A percentile compares a stretch with the other conserved stretches of the same genome.
phyloP scores from a whole-genome alignment of 2,797 vertebrate genomes.

The Gastrophryne carolinensis region DNA sequence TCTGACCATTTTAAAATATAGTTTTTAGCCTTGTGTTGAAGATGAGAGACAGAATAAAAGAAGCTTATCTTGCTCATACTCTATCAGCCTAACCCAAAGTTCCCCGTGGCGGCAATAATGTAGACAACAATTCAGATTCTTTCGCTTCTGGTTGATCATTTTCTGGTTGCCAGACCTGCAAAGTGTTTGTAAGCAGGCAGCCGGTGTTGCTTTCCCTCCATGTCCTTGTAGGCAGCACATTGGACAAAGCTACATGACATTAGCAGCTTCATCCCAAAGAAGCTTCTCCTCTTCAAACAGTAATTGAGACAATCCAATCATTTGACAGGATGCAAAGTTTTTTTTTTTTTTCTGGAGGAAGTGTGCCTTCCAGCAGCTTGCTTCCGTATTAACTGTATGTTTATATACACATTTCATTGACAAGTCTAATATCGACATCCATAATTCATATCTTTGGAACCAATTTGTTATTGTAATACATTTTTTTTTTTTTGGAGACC shows the following conservation, averaged over 20 bases:
- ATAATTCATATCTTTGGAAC: slow-evolving; percentile 80
- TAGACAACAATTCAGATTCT: slow-evolving; percentile 15
- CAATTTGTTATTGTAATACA: slow-evolving; percentile 83
- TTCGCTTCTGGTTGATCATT: slow-evolving; percentile 21
- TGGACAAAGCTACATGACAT: slow-evolving; percentile 36
- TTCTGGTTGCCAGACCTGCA: slow-evolving; percentile 33
- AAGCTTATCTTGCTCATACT: too few species aligned
- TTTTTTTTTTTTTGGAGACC: slow-evolving; percentile 68
- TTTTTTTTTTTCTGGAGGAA: too few species aligned
- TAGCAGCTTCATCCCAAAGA: slow-evolving; percentile 34
- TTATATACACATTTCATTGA: slow-evolving; percentile 65
- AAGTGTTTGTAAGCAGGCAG: slow-evolving; percentile 27
- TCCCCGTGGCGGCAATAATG: not conserved
- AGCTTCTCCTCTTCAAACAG: slow-evolving; percentile 20
- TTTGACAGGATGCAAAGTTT: slow-evolving; percentile 52
- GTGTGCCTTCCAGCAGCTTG: slow-evolving; percentile 43
- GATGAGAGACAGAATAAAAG: too few species aligned
- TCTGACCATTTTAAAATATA: too few species aligned
- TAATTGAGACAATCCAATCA: slow-evolving; percentile 50
- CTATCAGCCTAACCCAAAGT: not conserved
- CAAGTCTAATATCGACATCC: slow-evolving; percentile 78
- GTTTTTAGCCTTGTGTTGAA: too few species aligned
- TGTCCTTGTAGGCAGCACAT: slow-evolving; percentile 25
- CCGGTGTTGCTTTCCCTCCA: slow-evolving; percentile 16
- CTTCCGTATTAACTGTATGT: slow-evolving; percentile 61